Base-by-base conservation (phyloP, 2,113 vertebrate genomes). In the Toxotes chatareus region DNA sequence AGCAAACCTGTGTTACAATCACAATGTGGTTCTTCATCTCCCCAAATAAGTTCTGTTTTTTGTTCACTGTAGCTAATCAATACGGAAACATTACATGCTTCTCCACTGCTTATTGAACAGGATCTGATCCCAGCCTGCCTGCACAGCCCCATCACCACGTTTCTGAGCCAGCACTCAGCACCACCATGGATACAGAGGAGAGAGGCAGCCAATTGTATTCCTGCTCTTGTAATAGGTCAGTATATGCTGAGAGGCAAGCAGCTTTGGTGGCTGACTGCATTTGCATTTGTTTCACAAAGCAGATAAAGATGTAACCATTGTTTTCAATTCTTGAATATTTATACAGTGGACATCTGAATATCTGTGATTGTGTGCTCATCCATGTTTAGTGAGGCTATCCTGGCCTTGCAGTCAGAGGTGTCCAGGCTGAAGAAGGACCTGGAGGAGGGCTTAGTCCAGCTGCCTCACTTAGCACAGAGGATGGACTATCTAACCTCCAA, bases 161-260 rank as follows among this genome's bases (percentile, higher is more conserved):
- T 16, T 84, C 88, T 62, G 84, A 89, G 19, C 76, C 89, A 1
- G 14, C 7, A 2, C 85, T 87, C 77, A 69, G 73, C 62, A 60
- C 64, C 27, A 21, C 27, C 73, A 88, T 91, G 82, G 57, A 78
- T 10, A 32, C 69, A 57, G 69, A 47, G 14, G 80, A 70, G 38
- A 81, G 73, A 75, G 53, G 57, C 21, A 66, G 63, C 31, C 88
- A 80, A 10, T 55, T 59, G 61, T 79, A 76, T n/a, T 67, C 84
- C 55, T 95, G 95, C 81, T 79, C 93, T 10, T 94, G 94, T 67
- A 92, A 94, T 47, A 94, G 92, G 95, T 95, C 57, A 85, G 90
- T 73, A 8, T 76, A 7, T 79, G 38, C 13, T 10, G 2, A 19
- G 16, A 31, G 62, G 36, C 6, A 59, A 9, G 10, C 36, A 10